Evolutionary conservation across 2,888 invertebrate genomes (phyloP).

Genomic region (Drosophila parthenogenetica): DNA sequence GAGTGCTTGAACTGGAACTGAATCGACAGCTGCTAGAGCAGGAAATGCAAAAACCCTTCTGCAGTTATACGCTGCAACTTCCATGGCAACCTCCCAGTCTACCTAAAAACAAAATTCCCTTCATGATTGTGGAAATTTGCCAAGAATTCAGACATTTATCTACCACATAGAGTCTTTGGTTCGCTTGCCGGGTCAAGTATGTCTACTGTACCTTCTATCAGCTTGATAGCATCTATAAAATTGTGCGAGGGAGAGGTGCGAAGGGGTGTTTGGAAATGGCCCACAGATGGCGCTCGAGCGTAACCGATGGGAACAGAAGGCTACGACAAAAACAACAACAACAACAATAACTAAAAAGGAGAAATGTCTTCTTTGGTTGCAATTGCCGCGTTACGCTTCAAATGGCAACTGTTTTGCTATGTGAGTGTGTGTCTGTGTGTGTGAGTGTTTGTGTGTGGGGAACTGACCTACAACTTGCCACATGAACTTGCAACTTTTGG

Average conservation of each 20-base stretch:
- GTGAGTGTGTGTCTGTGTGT: too few relatives aligned
- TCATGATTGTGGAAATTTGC: conserved; percentile 15
- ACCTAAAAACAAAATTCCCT: background rate
- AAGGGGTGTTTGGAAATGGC: conserved; percentile 7
- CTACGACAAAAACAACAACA: conserved; percentile 23
- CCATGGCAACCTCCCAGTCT: conserved; percentile 18
- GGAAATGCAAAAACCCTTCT: background rate
- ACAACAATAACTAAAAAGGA: conserved; percentile 25
- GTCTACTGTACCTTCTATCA: conserved; percentile 29
- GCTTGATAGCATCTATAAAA: conserved; percentile 22
- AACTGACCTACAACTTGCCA: conserved; percentile 55
- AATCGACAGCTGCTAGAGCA: background rate
- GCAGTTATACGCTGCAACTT: background rate
- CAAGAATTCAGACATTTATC: conserved; percentile 26
- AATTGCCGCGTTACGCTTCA: conserved; percentile 63
- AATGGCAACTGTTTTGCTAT: conserved; percentile 36
- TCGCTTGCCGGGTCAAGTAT: conserved; percentile 25
- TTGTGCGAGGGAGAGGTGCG: background rate
- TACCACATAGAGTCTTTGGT: conserved; percentile 15
- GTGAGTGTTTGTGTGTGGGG: conserved; percentile 9
- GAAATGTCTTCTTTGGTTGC: conserved; percentile 47
- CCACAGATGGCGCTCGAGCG: conserved; percentile 52
- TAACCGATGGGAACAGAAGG: conserved; percentile 50
- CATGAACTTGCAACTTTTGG: conserved; percentile 65
- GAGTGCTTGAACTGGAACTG: background rate